Percentiles rank a stretch among this genome's conserved stretches.
Conservation (phyloP, 2,888 invertebrate species). For the Pseudococcus viburni region DNA sequence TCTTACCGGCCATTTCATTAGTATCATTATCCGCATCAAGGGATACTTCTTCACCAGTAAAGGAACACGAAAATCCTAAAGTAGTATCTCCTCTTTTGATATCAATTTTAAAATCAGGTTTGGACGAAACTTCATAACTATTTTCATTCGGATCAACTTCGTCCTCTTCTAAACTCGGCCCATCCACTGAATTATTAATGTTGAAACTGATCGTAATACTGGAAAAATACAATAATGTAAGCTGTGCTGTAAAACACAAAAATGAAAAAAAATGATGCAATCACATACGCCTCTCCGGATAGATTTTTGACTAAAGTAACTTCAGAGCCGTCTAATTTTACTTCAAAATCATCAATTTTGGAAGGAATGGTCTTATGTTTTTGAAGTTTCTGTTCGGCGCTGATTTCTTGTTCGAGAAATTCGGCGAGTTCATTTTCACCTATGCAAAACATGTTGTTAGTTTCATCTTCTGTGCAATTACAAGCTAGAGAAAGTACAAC, state of each 20-base stretch:
- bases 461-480: neutral
- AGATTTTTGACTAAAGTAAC: slow-evolving; percentile 84
- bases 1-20: slow-evolving; percentile 75
- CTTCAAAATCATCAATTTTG: slow-evolving; percentile 85
- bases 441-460: slow-evolving; percentile 70
- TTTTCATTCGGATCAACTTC: slow-evolving; percentile 80
- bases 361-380: slow-evolving; percentile 82
- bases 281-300: slow-evolving; percentile 79
- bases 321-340: slow-evolving; percentile 86
- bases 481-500: slow-evolving; percentile 32
- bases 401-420: slow-evolving; percentile 93
- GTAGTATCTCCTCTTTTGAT: slow-evolving; percentile 83
- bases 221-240: slow-evolving; percentile 42
- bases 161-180: slow-evolving; percentile 68
- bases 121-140: slow-evolving; percentile 85
- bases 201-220: slow-evolving; percentile 88
- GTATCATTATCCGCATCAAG: slow-evolving; percentile 1
- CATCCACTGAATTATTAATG: slow-evolving; percentile 91
- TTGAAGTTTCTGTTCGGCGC: slow-evolving; percentile 88
- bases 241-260: no score
- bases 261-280: slow-evolving; percentile 69
- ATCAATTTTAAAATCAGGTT: slow-evolving; percentile 93
- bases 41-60: slow-evolving; percentile 70
- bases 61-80: slow-evolving; percentile 89
- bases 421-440: slow-evolving; percentile 90